Evolutionary conservation across 1,140 invertebrate genomes (phyloP), one percentile per base, ranked within the genome.

Genomic region (Venturia canescens): DNA sequence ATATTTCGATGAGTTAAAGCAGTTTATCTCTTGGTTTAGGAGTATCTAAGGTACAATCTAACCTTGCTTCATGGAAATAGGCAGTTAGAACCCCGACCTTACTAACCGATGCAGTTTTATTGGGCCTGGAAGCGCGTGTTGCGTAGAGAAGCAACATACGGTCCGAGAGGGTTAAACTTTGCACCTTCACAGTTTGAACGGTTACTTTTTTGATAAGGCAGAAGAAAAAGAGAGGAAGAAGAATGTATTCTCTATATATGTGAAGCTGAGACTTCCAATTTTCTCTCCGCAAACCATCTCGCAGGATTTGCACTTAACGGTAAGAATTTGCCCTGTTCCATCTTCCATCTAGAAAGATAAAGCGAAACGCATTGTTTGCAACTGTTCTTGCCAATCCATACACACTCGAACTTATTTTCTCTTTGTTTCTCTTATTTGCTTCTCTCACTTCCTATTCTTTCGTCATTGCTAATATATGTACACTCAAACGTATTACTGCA

Each of bases 381-480:
- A 48, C 21, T 38, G 69, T 71, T 71, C 69, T 38, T 71, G 34
- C 69, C n/a, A 71, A 38, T 21, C 29, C 18, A 1, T 21, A 74
- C 26, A 74, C 44, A 27, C 21, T 16, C 48, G 16, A 18, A 23
- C 26, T 34, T 26, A 23, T 26, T 69, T 16, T 69, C 66, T 16
- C 66, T 69, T 26, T 27, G 66, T 44, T 44, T 9, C 38, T 11
- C 38, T 44, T 44, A 6, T 44, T 44, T 44, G 7, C 38, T 11
- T 44, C 7, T 44, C 38, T 44, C 38, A 11, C 38, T 44, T 44
- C 13, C 38, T 44, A 6, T 13, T 44, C 38, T 44, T 9, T 44
- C 13, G 1, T 44, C 38, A 9, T 27, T n/a, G 26, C 26, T 21
- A 16, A 60, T 76, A 9, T 2, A 75, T 53, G 29, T 76, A 9